These are phyloP conservation scores for Eublepharis macularius DNA, from an alignment of 2,113 vertebrate species.

Conservation along the genomic window DNA sequence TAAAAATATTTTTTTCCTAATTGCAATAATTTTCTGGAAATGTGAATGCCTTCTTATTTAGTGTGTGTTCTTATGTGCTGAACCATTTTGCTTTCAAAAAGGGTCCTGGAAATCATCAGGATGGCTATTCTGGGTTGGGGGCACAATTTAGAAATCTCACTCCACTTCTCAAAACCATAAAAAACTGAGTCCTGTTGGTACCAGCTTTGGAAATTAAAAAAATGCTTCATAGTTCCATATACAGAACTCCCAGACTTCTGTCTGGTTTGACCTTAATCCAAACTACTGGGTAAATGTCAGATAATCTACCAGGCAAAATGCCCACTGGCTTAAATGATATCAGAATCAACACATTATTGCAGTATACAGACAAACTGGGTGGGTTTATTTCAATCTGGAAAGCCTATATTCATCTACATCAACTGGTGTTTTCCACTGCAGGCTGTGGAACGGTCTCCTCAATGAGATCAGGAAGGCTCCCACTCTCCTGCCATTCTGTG, in stretches of 20 bases:
- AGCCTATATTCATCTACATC: neutral
- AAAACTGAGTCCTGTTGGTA: no score
- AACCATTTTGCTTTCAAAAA: no score
- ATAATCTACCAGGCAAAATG: neutral
- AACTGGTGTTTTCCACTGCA: neutral
- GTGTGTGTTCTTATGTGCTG: no score
- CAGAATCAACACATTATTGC: neutral
- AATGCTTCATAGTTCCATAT: no score
- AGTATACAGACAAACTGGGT: neutral
- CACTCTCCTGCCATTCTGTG: no score
- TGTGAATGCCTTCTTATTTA: conserved; percentile 2
- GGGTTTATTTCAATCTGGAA: neutral
- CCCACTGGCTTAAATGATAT: neutral
- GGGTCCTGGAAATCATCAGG: neutral
- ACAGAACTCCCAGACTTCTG: no score
- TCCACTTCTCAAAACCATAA: neutral
- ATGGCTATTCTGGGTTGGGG: no score
- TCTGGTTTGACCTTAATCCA: neutral
- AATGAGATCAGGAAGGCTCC: no score
- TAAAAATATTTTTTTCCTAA: no score
- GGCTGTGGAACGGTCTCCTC: no score
- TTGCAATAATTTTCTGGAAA: conserved; percentile 25
- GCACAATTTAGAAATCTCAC: neutral
- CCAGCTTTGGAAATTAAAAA: no score
- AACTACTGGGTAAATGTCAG: neutral